Evolutionary conservation across 1,140 invertebrate species (phyloP).

Genomic region (Lasioglossum albipes): DNA sequence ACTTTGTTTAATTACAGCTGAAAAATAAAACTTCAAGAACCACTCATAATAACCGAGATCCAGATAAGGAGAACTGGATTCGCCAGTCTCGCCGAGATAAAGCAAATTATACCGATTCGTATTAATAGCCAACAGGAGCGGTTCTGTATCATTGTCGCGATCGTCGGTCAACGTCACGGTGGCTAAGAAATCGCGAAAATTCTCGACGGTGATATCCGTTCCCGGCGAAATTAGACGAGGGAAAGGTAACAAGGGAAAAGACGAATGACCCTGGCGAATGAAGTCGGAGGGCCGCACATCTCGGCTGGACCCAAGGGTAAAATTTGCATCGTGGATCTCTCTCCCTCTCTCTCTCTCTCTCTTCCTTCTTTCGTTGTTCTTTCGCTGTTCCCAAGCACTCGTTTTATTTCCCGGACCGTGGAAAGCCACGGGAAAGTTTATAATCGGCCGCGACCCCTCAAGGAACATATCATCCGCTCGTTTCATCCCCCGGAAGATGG

Average conservation of each 20-base stretch:
- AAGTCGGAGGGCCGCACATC: constrained; percentile 1
- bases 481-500: no score
- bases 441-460: constrained; percentile 14
- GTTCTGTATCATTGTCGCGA: constrained; percentile 45
- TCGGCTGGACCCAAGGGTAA: constrained; percentile 21
- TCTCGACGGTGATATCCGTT: constrained; percentile 55
- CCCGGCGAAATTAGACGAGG: constrained; percentile 47
- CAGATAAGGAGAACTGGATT: no score
- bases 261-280: constrained; percentile 47
- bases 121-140: background rate
- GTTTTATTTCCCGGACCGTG: constrained; percentile 2
- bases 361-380: constrained; percentile 1
- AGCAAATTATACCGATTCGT: no score
- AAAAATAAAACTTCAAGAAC: no score
- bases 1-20: no score
- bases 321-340: constrained; percentile 50
- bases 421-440: background rate
- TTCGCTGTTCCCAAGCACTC: constrained; percentile 15
- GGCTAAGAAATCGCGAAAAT: constrained; percentile 52
- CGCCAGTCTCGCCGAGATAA: no score
- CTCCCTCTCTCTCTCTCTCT: background rate
- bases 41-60: no score
- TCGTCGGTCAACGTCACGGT: constrained; percentile 51
- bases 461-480: background rate
- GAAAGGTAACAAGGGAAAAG: constrained; percentile 30